Base-by-base conservation (phyloP, 2,888 invertebrate species). In the Matsumyia berberina region DNA sequence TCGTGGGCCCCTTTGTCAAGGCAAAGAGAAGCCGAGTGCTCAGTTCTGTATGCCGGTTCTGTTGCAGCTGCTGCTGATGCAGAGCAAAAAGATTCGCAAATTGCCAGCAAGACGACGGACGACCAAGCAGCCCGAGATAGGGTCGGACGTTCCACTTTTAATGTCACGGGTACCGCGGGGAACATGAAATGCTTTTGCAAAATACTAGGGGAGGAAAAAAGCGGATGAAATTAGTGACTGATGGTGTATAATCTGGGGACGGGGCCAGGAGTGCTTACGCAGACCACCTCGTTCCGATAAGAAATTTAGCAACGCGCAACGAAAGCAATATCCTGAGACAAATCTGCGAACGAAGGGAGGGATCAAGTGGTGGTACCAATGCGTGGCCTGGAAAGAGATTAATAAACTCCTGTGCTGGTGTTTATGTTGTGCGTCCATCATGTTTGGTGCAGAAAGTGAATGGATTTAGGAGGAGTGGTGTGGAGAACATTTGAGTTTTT, bases 61-160 rank as follows among this genome's bases (percentile, higher is more conserved):
- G 19, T 49, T 60, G 51, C 72, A 72, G 58, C 60, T 72, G 72
- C 72, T 42, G 53, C 67, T 37, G 19, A 31, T 60, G 31, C 39
- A 5, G 29, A 49, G 42, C 39, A 62, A 29, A 42, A 53, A 60
- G 51, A 72, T 49, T 49, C 39, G 37, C 46, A 39, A 58, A 70
- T 46, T 58, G 29, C 12, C n/a, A 35, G n/a, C 24, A 46, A 12
- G 24, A 53, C 24, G 70, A 6, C 11, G 17, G 17, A 17, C 17
- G 33, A 46, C 62, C 17, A 19, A 9, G 46, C 19, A 17, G 49
- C n/a, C 35, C 19, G n/a, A 24, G 11, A 46, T 35, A 49, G 58
- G 39, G 37, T 46, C 70, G n/a, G 58, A 37, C 37, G 58, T 51
- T 49, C 31, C 39, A 53, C 66, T 53, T 66, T 39, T 37, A 66